Base-by-base conservation (phyloP, 2,888 invertebrate species). In the Calameuta pallipes region DNA sequence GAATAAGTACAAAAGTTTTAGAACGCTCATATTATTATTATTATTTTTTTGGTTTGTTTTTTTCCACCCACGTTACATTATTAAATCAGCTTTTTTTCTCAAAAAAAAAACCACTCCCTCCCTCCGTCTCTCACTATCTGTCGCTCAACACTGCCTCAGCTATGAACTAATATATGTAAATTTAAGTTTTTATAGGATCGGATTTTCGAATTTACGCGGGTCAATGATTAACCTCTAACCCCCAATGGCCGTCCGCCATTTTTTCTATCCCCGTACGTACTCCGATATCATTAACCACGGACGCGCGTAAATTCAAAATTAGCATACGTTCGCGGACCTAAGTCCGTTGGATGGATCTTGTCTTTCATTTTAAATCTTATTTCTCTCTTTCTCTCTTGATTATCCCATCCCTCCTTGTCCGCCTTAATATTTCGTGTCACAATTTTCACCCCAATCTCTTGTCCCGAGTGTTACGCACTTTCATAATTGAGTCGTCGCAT, bases 1-100 rank as follows among this genome's bases (percentile, higher is more conserved):
- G 83, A 85, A 81, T 85, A 84, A 85, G 85, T 87, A 87, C 82
- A 87, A 87, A 87, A 87, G 82, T 84, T 85, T 56, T 80, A 81
- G 36, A 82, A 80, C 82, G 81, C 81, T 37, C 36, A 1, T 56
- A 56, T 23, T 2, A 56, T 56, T 56, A 56, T 56, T 56, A 23
- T 56, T 56, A 37, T 41, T 41, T 23, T 56, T 56, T 56, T 56
- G 23, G 15, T 41, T 41, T 41, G 23, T 56, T 56, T 56, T 23
- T 23, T 23, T 9, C 9, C 56, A 56, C 23, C 6, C 56, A 56
- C 56, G 23, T 56, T 56, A 56, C 56, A 56, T 23, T 56, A 56
- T 56, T 56, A 56, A 56, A 56, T 56, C 56, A 9, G 23, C 23
- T 23, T 23, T 56, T 41, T 56, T 15, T 0, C 9, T 1, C 2